Conservation (phyloP, 2,888 invertebrate genomes). For the Lasioglossum calceatum region DNA sequence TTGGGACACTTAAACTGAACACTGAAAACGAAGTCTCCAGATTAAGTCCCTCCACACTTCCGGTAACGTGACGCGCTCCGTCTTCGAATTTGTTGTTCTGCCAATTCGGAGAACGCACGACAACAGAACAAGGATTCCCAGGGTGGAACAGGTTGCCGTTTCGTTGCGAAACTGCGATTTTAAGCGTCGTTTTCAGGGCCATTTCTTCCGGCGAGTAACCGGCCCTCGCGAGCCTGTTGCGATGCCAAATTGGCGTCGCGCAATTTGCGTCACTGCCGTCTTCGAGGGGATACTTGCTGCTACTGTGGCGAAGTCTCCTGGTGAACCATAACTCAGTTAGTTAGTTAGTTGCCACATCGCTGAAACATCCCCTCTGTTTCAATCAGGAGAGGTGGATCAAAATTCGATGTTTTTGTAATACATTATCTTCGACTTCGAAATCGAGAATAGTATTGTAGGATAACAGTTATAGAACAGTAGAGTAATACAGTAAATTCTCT, state of each 20-base stretch:
- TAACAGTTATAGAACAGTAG: too few relatives aligned
- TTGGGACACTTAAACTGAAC: too few relatives aligned
- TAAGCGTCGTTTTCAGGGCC: constrained; percentile 8
- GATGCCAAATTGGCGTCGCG: constrained; percentile 46
- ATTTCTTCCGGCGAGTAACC: neutral
- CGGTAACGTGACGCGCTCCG: too few relatives aligned
- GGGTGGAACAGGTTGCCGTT: neutral
- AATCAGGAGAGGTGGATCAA: neutral
- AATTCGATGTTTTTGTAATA: neutral
- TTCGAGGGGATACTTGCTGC: constrained; percentile 33
- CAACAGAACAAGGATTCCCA: neutral
- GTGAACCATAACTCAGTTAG: constrained; percentile 32
- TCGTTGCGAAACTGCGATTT: too few relatives aligned
- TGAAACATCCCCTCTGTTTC: neutral
- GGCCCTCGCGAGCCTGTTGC: constrained; percentile 8
- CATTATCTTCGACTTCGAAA: too few relatives aligned
- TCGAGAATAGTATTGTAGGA: too few relatives aligned
- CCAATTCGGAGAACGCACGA: neutral
- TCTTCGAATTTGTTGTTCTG: neutral
- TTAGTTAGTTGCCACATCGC: neutral
- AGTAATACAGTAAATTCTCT: too few relatives aligned
- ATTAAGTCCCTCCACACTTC: too few relatives aligned
- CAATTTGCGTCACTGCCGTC: constrained; percentile 35
- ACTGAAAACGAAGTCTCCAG: too few relatives aligned
- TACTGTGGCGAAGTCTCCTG: constrained; percentile 36